Conservation (phyloP, 2,113 vertebrate genomes). For the Anser brachyrhynchus region DNA sequence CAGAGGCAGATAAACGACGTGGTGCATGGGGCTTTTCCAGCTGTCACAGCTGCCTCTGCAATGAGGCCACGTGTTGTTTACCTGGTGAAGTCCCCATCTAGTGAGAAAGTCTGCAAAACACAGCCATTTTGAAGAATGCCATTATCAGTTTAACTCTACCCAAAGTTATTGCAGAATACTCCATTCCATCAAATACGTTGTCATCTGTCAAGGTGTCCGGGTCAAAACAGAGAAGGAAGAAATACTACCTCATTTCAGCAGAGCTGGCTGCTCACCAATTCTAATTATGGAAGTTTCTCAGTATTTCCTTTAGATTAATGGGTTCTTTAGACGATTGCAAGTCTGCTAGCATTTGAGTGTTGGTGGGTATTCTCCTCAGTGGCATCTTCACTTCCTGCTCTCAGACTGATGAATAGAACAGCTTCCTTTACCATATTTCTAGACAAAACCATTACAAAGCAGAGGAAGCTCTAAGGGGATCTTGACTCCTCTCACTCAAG, state of each 20-base stretch:
- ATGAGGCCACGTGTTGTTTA: neutral
- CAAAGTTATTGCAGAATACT: neutral
- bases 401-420: neutral
- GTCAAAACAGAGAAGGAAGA: neutral
- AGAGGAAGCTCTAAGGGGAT: neutral
- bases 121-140: neutral
- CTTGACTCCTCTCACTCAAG: neutral
- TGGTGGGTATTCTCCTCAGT: neutral
- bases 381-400: neutral
- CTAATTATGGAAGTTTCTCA: neutral
- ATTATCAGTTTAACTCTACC: neutral
- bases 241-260: neutral
- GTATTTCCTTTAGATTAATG: conserved; percentile 1
- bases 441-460: neutral
- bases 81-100: neutral
- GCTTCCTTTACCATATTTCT: neutral
- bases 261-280: neutral
- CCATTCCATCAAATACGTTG: neutral
- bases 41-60: neutral
- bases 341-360: neutral
- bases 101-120: neutral
- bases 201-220: neutral
- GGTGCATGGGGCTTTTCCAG: neutral
- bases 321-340: neutral
- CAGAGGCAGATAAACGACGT: neutral